A percentile compares a stretch with the other conserved stretches of the same genome.
Conservation (phyloP, 1,140 invertebrate genomes). For the Pseudomyrmex pallidus region DNA sequence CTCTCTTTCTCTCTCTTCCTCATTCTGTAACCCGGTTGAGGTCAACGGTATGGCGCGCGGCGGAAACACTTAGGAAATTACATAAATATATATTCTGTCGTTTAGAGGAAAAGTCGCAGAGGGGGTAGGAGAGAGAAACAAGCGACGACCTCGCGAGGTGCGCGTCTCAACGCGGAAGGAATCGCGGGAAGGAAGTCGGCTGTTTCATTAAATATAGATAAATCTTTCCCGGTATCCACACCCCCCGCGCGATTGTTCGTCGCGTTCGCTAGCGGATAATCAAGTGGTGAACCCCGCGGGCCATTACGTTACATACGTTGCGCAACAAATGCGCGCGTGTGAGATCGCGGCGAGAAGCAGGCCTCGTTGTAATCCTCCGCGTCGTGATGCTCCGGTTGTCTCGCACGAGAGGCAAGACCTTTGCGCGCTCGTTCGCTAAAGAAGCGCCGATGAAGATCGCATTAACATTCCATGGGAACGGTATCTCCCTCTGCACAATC, state of each 20-base stretch:
- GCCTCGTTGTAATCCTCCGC: neutral
- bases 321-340: slow-evolving; percentile 77
- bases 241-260: slow-evolving; percentile 33
- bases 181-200: slow-evolving; percentile 57
- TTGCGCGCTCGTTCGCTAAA: slow-evolving; percentile 23
- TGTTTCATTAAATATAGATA: slow-evolving; percentile 67
- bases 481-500: slow-evolving; percentile 76
- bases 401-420: slow-evolving; percentile 48
- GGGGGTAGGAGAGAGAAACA: neutral
- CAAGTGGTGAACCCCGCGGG: slow-evolving; percentile 42
- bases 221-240: slow-evolving; percentile 10
- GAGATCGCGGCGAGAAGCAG: slow-evolving; percentile 42
- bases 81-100: slow-evolving; percentile 49
- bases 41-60: slow-evolving; percentile 31
- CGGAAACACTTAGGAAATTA: slow-evolving; percentile 58
- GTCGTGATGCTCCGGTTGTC: slow-evolving; percentile 52
- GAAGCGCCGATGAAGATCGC: slow-evolving; percentile 73
- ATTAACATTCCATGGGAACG: slow-evolving; percentile 82
- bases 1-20: too few relatives aligned
- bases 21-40: slow-evolving; percentile 1
- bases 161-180: slow-evolving; percentile 59
- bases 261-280: slow-evolving; percentile 58
- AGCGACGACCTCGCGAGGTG: neutral
- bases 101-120: slow-evolving; percentile 27
- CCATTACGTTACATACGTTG: slow-evolving; percentile 69